Evolutionary conservation across 2,888 invertebrate genomes (phyloP), one percentile per base, ranked within the genome.

Genomic region (Noctua fimbriata): DNA sequence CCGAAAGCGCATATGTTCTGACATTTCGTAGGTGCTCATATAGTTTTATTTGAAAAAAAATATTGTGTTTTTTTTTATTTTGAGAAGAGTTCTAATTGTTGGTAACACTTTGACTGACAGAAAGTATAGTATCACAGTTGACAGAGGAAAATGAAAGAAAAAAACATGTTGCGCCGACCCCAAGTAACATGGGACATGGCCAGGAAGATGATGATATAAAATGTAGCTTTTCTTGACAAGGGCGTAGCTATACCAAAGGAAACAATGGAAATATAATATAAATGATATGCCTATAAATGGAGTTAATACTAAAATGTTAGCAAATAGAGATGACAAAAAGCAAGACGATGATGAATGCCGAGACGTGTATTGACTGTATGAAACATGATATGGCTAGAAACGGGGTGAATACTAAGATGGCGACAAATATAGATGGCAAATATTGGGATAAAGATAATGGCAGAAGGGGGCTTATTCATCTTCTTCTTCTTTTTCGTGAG

Each of bases 271-370:
- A 49, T 24, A 65, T 32, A 44, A 14, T 66, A 16, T 66, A 77
- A n/a, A 66, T 5, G 44, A 75, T 66, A 75, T 55, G 21, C 21
- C 2, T 74, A 21, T 21, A 32, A 66, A 55, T 47, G 65, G 75
- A 7, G 7, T 75, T 52, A 73, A 65, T 77, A n/a, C 28, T 74
- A 65, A 74, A 49, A 77, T n/a, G n/a, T 16, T 9, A 10, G n/a
- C 7, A 73, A 73, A 73, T 73, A 36, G 4, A 49, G 73, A 60
- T 16, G n/a, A 9, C 21, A 77, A 16, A 63, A 47, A 28, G 2
- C 44, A 47, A 47, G n/a, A 44, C 24, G 24, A 58, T 24, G 1
- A 74, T 67, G 28, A 52, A 16, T 72, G 60, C 6, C 9, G 5
- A n/a, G 16, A 32, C 67, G 67, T n/a, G 16, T 36, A n/a, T 41